Conservation (phyloP, 2,113 vertebrate species). For the Cyanoramphus novaezelandiae region DNA sequence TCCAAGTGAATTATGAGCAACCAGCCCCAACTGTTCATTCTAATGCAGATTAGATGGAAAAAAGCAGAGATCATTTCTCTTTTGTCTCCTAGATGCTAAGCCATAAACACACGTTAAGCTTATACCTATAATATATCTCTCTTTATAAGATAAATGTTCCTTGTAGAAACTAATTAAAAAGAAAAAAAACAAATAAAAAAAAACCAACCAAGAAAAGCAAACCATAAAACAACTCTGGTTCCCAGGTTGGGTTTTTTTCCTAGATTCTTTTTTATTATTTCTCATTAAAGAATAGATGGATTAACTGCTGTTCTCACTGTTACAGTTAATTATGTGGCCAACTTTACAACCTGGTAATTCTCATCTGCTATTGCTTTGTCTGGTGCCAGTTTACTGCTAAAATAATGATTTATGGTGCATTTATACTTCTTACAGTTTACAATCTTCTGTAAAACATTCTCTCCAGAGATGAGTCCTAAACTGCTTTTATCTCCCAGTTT, state of each 20-base stretch:
- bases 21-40: not conserved
- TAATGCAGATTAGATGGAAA: not conserved
- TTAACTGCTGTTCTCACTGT: not conserved
- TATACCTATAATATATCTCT: conserved; percentile 10
- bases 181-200: not conserved
- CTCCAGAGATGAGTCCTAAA: not conserved
- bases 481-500: not conserved
- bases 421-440: not conserved
- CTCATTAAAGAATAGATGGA: not conserved
- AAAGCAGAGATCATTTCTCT: not conserved
- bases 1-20: not conserved
- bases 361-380: not conserved
- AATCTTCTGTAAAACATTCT: not conserved
- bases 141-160: conserved; percentile 14
- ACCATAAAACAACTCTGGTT: not conserved
- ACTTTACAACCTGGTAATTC: not conserved
- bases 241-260: not conserved
- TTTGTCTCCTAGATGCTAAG: not conserved
- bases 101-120: not conserved
- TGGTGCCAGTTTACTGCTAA: not conserved
- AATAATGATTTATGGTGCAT: not conserved
- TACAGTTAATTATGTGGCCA: not conserved
- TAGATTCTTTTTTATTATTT: not conserved
- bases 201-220: not conserved
- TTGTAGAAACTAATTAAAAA: not conserved